Percentiles rank a stretch among this genome's conserved stretches.
These are phyloP conservation scores for Torymus texanus DNA, from an alignment of 2,888 invertebrate genomes.

Conservation along the genomic window DNA sequence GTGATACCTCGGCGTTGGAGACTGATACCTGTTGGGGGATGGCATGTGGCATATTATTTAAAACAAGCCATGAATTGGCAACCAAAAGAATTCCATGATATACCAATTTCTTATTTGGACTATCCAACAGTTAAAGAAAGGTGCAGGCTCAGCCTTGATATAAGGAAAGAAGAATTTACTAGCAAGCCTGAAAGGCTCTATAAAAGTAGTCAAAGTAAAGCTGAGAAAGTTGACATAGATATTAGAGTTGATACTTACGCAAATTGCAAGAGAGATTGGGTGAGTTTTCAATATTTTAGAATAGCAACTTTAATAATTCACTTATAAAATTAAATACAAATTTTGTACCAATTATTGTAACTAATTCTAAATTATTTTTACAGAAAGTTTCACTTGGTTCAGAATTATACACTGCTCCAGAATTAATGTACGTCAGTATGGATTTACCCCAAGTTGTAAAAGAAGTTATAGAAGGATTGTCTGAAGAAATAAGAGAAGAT, in stretches of 20 bases:
- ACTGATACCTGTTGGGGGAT: conserved; percentile 74
- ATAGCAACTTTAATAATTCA: neutral
- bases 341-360: neutral
- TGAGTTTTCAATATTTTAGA: conserved; percentile 54
- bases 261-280: conserved; percentile 71
- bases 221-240: conserved; percentile 69
- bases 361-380: conserved; percentile 51
- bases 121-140: conserved; percentile 72
- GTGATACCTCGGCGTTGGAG: conserved; percentile 72
- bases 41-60: conserved; percentile 74
- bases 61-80: conserved; percentile 74
- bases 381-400: conserved; percentile 73
- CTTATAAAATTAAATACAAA: neutral
- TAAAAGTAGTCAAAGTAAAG: conserved; percentile 59
- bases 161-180: conserved; percentile 69
- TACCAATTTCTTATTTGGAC: conserved; percentile 73
- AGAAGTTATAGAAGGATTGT: conserved; percentile 71
- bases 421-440: conserved; percentile 74
- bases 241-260: conserved; percentile 70
- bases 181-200: conserved; percentile 59
- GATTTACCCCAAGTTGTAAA: conserved; percentile 73
- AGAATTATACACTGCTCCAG: conserved; percentile 74
- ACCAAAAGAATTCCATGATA: conserved; percentile 72
- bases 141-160: conserved; percentile 73
- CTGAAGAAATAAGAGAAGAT: conserved; percentile 69